Conservation (phyloP, 2,797 vertebrate species). For the Esox masquinongy region DNA sequence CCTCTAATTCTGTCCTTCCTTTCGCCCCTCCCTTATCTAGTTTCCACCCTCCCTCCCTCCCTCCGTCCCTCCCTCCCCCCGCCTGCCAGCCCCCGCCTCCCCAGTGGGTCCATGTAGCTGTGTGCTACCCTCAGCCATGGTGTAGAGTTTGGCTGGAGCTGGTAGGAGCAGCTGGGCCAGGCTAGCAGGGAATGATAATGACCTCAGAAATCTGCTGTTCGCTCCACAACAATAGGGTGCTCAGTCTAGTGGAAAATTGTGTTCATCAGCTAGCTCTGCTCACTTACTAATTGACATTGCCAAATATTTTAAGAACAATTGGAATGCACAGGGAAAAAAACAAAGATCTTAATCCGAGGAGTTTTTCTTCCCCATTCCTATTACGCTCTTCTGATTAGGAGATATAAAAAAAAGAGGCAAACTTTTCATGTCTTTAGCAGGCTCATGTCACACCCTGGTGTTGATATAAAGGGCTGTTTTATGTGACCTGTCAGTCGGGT, state of each 20-base stretch:
- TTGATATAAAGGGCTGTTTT: slow-evolving; percentile 84
- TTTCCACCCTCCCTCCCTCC: neutral
- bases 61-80: slow-evolving; percentile 34
- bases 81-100: slow-evolving; percentile 69
- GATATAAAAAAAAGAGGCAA: slow-evolving; percentile 68
- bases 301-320: slow-evolving; percentile 99
- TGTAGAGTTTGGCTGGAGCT: slow-evolving; percentile 97
- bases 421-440: slow-evolving; percentile 84
- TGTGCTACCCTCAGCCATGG: slow-evolving; percentile 85
- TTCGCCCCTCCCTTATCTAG: neutral
- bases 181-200: slow-evolving; percentile 99
- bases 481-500: slow-evolving; percentile 83
- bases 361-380: slow-evolving; percentile 70
- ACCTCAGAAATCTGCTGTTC: slow-evolving; percentile 99
- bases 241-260: slow-evolving; percentile 99
- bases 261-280: slow-evolving; percentile 99
- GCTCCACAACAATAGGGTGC: slow-evolving; percentile 99
- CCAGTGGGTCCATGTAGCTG: slow-evolving; percentile 89
- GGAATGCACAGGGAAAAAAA: slow-evolving; percentile 90
- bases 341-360: slow-evolving; percentile 97
- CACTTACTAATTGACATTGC: slow-evolving; percentile 99
- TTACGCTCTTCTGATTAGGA: slow-evolving; percentile 61
- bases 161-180: slow-evolving; percentile 99
- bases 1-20: neutral
- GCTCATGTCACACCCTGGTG: slow-evolving; percentile 76